These are phyloP conservation scores for Pasiphila rectangulata DNA, from an alignment of 2,888 invertebrate genomes.

Conservation along the genomic window DNA sequence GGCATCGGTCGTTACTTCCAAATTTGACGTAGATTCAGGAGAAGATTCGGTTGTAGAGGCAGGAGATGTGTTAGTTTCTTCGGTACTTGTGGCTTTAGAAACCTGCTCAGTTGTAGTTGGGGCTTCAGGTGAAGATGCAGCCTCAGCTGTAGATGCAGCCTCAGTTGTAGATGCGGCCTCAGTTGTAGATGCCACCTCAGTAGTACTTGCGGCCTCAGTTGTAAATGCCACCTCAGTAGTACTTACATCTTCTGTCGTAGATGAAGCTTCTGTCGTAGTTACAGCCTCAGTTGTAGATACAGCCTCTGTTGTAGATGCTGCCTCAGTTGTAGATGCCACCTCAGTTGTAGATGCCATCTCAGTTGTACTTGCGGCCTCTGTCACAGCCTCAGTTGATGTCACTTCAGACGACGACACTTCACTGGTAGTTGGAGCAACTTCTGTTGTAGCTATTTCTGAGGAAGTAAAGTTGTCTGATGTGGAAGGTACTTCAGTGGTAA, in stretches of 20 bases:
- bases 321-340: constrained; percentile 13
- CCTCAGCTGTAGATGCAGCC: constrained; percentile 17
- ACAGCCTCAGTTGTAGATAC: constrained; percentile 6
- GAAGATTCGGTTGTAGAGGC: constrained; percentile 5
- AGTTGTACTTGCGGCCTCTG: constrained; percentile 11
- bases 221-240: constrained; percentile 7
- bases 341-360: constrained; percentile 18
- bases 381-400: constrained; percentile 6
- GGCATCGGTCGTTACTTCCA: constrained; percentile 30
- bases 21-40: constrained; percentile 17
- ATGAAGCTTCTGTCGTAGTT: constrained; percentile 17
- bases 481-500: not conserved
- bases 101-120: too few relatives aligned
- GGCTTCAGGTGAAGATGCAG: constrained; percentile 13
- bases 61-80: constrained; percentile 1
- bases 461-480: constrained; percentile 6
- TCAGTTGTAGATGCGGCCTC: constrained; percentile 11
- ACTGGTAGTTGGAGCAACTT: constrained; percentile 5
- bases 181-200: too few relatives aligned
- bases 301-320: constrained; percentile 13
- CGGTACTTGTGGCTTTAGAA: not conserved
- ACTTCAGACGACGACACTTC: constrained; percentile 4
- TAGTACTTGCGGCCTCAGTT: constrained; percentile 7
- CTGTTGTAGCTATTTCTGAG: not conserved
- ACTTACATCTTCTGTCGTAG: constrained; percentile 13